Base-by-base conservation (phyloP, 1,140 invertebrate genomes). In the Nasonia giraulti region DNA sequence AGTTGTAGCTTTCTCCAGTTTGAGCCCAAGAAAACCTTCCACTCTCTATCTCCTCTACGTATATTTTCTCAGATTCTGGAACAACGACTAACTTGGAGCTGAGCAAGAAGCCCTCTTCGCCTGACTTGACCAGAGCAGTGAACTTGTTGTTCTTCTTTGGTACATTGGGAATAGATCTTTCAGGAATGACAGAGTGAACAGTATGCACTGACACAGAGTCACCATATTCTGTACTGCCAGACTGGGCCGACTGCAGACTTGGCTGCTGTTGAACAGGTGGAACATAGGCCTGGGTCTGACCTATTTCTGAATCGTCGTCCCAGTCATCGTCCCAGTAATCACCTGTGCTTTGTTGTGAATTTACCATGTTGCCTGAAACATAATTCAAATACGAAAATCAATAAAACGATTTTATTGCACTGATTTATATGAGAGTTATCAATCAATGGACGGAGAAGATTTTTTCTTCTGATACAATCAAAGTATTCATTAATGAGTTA, bases 51-150 rank as follows among this genome's bases (percentile, higher is more conserved):
- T 97, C 94, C 83, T 96, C 90, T 85, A 98, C 96, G 89, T 94
- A 95, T 20, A 98, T 95, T 91, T 96, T 95, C 82, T 98, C 96
- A 73, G 93, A 93, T 40, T 98, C 97, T 8, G 96, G 94, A 27
- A 97, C 95, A 89, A 94, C 93, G 20, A 96, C 93, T 90, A 96
- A 96, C 40, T 95, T 93, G 50, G 95, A 95, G 47, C 97, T 97
- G 84, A 99, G 94, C 86, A 99, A 95, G 92, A 98, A 99, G 85
- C 97, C 97, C 90, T 99, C 98, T 83, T 97, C 96, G 37, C 97
- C 97, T 73, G 96, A 96, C 93, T 99, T 99, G 12, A 97, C 97
- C 92, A 98, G 97, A 31, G 96, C 96, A 23, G 98, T 98, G 94
- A 99, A 99, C 92, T 96, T 96, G 86, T 96, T 95, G 91, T 95